These are phyloP conservation scores for Macquaria ambigua DNA, from an alignment of 2,113 vertebrate genomes.

Conservation along the genomic window DNA sequence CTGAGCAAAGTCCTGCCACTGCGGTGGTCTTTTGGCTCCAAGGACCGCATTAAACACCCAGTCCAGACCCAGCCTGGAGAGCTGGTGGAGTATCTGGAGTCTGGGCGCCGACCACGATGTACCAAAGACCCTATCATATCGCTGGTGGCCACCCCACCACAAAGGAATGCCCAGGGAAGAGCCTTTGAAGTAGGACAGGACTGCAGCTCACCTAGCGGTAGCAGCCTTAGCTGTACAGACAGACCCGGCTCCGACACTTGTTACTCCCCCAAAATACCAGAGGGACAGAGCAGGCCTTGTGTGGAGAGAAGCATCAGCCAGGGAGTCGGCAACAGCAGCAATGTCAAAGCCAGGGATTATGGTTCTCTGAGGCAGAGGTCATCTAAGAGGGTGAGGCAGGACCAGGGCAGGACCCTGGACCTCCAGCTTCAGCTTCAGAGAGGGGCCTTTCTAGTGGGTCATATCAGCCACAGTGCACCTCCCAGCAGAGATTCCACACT, in stretches of 20 bases:
- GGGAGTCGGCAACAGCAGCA: conserved; percentile 32
- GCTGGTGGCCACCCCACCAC: conserved; percentile 76
- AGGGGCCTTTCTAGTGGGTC: conserved; percentile 47
- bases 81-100: conserved; percentile 92
- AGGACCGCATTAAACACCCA: conserved; percentile 78
- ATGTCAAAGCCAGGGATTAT: conserved; percentile 75
- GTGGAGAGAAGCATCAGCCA: conserved; percentile 59
- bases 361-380: conserved; percentile 73
- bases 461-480: conserved; percentile 74
- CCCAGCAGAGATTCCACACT: conserved; percentile 82
- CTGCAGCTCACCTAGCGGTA: conserved; percentile 65
- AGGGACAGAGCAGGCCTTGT: conserved; percentile 72
- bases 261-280: conserved; percentile 66
- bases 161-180: conserved; percentile 55
- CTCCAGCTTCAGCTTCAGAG: conserved; percentile 67
- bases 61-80: conserved; percentile 75
- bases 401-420: conserved; percentile 75
- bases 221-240: conserved; percentile 65
- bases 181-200: conserved; percentile 57
- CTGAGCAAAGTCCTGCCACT: conserved; percentile 85
- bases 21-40: conserved; percentile 88
- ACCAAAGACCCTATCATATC: conserved; percentile 89
- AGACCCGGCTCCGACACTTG: conserved; percentile 42
- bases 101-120: conserved; percentile 89
- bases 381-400: conserved; percentile 74